Conservation (phyloP, 2,797 vertebrate genomes). For the Oreochromis mossambicus region DNA sequence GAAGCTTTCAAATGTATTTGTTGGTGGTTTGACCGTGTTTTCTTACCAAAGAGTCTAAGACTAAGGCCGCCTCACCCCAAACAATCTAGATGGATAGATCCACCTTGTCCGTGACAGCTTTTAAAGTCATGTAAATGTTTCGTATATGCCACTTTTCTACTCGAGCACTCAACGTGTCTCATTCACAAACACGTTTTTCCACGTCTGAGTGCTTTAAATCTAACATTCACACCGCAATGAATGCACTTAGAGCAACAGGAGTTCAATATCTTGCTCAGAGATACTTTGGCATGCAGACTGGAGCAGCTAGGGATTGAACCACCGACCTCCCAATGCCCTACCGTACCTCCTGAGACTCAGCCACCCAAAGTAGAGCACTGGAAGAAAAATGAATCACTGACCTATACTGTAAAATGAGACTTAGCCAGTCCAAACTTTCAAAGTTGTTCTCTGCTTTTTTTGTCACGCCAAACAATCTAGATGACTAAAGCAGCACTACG, state of each 20-base stretch:
- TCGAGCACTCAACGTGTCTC: not conserved
- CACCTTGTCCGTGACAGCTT: not conserved
- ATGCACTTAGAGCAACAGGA: not conserved
- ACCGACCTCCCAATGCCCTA: not conserved
- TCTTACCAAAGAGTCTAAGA: not conserved
- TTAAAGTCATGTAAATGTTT: not conserved
- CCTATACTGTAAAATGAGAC: not conserved
- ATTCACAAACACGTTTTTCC: not conserved
- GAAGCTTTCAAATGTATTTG: not conserved
- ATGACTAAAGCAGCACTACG: not conserved
- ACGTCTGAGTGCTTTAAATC: not conserved
- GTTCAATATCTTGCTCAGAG: not conserved
- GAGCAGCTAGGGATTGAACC: not conserved
- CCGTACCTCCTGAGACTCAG: not conserved
- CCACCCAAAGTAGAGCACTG: not conserved
- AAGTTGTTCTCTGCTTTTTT: not conserved
- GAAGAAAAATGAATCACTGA: constrained; percentile 24
- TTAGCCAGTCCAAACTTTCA: constrained; percentile 20
- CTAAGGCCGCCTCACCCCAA: not conserved
- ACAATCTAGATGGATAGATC: not conserved
- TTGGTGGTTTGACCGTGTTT: not conserved
- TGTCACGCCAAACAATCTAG: not conserved
- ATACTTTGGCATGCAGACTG: not conserved
- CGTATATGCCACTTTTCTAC: not conserved
- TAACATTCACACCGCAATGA: not conserved